These are phyloP conservation scores for Bubo blakistoni DNA, from an alignment of 2,113 vertebrate species.

Conservation along the genomic window DNA sequence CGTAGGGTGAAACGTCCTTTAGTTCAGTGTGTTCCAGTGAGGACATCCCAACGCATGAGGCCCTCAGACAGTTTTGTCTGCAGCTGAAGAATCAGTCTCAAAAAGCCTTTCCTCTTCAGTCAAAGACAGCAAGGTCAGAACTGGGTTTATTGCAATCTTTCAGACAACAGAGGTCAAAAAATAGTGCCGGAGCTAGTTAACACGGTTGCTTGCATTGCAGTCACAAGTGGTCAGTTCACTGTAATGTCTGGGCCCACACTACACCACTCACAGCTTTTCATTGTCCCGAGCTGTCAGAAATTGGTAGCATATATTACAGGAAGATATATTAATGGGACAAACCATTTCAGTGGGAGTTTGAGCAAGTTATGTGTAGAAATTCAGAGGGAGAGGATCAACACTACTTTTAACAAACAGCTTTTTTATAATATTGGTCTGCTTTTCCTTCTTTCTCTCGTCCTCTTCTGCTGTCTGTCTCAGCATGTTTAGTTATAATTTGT, in stretches of 20 bases:
- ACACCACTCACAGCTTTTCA: background rate
- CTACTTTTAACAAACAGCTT: background rate
- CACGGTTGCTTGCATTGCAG: background rate
- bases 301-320: background rate
- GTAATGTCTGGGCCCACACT: background rate
- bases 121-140: background rate
- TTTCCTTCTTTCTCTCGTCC: background rate
- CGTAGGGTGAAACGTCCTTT: background rate
- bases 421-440: background rate
- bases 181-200: background rate
- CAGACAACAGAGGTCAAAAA: background rate
- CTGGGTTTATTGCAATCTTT: background rate
- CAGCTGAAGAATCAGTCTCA: background rate
- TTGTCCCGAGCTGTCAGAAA: background rate
- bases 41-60: background rate
- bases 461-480: background rate
- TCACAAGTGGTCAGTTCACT: background rate
- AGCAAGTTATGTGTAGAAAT: background rate
- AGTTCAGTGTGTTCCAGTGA: rapidly evolving
- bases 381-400: background rate
- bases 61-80: background rate
- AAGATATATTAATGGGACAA: background rate
- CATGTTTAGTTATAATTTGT: background rate
- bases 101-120: background rate
- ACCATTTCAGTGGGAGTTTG: background rate